phyloP scores from a whole-genome alignment of 2,888 invertebrate genomes.

The Drosophila antonietae region DNA sequence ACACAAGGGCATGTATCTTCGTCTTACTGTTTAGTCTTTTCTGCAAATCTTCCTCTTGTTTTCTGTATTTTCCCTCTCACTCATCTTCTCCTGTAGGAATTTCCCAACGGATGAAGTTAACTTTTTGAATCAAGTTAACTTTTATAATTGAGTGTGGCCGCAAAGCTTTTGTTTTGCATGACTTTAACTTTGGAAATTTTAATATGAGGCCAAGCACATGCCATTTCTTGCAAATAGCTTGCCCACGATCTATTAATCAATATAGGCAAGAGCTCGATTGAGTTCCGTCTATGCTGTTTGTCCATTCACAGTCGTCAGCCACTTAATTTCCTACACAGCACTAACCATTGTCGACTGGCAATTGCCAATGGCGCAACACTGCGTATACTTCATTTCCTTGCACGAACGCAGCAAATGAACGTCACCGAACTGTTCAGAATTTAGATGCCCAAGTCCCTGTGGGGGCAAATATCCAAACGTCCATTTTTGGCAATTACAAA shows the following conservation, averaged over 20 bases:
- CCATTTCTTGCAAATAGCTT: neutral
- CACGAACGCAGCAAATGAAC: slow-evolving; percentile 3
- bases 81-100: neutral
- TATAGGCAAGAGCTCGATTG: slow-evolving; percentile 26
- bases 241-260: slow-evolving; percentile 42
- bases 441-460: slow-evolving; percentile 36
- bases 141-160: slow-evolving; percentile 10
- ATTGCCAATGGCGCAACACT: slow-evolving; percentile 10
- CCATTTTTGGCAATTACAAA: slow-evolving; percentile 52
- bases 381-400: slow-evolving; percentile 69
- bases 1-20: neutral
- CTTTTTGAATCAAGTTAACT: slow-evolving; percentile 8
- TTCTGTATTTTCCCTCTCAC: neutral
- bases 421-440: slow-evolving; percentile 40
- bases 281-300: slow-evolving; percentile 3
- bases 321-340: slow-evolving; percentile 65
- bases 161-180: neutral
- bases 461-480: slow-evolving; percentile 23
- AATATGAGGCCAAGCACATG: neutral
- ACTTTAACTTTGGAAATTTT: slow-evolving; percentile 10
- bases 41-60: neutral
- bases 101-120: slow-evolving; percentile 5
- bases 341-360: slow-evolving; percentile 15
- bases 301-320: slow-evolving; percentile 33
- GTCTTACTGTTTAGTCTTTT: neutral